phyloP scores from a whole-genome alignment of 2,888 invertebrate species.

The Acrobasis repandana region DNA sequence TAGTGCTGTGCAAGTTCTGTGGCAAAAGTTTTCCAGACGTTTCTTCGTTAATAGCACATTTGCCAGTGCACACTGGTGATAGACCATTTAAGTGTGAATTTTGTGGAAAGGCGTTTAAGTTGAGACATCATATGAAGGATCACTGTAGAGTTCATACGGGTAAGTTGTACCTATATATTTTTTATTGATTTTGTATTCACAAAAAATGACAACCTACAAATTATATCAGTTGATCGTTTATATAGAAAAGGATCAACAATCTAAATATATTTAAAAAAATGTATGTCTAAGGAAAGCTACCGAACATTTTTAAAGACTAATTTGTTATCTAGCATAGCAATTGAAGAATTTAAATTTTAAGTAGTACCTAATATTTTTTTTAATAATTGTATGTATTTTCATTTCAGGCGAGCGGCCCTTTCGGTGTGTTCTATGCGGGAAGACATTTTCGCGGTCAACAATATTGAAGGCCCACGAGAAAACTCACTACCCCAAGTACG shows the following conservation, averaged over 20 bases:
- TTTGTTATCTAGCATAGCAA: no score
- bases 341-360: no score
- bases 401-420: slow-evolving; percentile 91
- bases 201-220: neutral
- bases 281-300: no score
- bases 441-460: slow-evolving; percentile 94
- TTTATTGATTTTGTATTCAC: neutral
- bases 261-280: no score
- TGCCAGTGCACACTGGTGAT: slow-evolving; percentile 95
- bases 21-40: slow-evolving; percentile 96
- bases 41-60: slow-evolving; percentile 92
- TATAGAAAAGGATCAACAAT: no score
- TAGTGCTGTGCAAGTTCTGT: slow-evolving; percentile 95
- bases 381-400: slow-evolving; percentile 18
- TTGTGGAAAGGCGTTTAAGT: slow-evolving; percentile 96
- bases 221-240: neutral
- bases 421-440: slow-evolving; percentile 94
- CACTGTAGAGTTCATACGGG: slow-evolving; percentile 96
- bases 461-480: slow-evolving; percentile 96
- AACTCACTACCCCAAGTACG: slow-evolving; percentile 95
- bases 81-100: slow-evolving; percentile 96
- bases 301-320: no score
- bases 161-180: slow-evolving; percentile 54
- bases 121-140: slow-evolving; percentile 97
- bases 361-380: neutral